A percentile compares a stretch with the other conserved stretches of the same genome.
Conservation (phyloP, 2,888 invertebrate genomes). For the Empis stercorea region DNA sequence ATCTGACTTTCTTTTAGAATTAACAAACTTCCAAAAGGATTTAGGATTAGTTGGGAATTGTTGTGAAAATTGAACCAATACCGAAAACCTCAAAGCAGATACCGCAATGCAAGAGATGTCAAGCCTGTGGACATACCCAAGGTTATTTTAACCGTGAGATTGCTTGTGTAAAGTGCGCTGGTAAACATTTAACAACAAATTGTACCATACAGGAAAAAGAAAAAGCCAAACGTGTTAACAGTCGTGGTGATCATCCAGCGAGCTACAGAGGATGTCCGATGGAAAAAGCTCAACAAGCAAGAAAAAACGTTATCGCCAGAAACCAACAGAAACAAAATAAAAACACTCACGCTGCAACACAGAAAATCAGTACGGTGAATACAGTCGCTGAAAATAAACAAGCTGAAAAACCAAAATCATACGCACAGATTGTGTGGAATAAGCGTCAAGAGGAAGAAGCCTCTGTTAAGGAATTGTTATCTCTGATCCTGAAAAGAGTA, state of each 20-base stretch:
- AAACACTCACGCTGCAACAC: not conserved
- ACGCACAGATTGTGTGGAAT: not conserved
- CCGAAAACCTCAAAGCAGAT: constrained; percentile 8
- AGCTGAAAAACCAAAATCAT: not conserved
- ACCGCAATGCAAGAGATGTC: too few species aligned
- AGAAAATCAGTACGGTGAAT: not conserved
- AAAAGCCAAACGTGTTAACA: constrained; percentile 14
- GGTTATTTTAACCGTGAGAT: constrained; percentile 8
- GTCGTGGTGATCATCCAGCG: constrained; percentile 15
- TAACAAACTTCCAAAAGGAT: too few species aligned
- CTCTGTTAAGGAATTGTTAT: not conserved
- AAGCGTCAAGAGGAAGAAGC: not conserved
- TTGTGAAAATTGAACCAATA: constrained; percentile 4
- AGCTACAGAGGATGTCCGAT: constrained; percentile 17
- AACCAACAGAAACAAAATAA: constrained; percentile 2
- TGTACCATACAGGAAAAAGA: constrained; percentile 11
- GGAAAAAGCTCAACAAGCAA: constrained; percentile 11
- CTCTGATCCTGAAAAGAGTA: not conserved
- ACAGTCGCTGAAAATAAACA: not conserved
- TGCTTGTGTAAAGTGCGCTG: constrained; percentile 16
- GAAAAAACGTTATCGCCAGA: constrained; percentile 4
- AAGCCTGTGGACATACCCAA: constrained; percentile 15
- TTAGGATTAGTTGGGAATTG: too few species aligned
- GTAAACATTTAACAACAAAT: constrained; percentile 11
- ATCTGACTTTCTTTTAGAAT: too few species aligned